Base-by-base conservation (phyloP, 1,140 invertebrate species). In the Coelopa frigida region DNA sequence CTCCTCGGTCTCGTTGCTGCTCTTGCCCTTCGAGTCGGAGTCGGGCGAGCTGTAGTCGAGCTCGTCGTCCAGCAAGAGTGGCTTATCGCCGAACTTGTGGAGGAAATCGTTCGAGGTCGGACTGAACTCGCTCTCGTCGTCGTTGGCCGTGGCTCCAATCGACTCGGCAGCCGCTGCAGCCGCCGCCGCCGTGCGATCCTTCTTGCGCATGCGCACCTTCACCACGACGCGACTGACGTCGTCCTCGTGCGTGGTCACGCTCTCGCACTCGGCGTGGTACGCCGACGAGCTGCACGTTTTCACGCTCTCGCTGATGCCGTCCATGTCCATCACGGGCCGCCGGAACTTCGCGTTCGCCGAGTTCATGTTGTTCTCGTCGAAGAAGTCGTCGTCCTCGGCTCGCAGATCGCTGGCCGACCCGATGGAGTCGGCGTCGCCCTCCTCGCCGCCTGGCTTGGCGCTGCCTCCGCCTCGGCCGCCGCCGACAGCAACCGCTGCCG, bases 21-120 rank as follows among this genome's bases (percentile, higher is more conserved):
- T 65, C 24, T 41, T 44, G 53, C 48, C 33, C n/a, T 45, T 45
- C 8, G 44, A 43, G 26, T 43, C 41, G 12, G 61, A 68, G 3
- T 69, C 60, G 20, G 70, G 71, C n/a, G 70, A 73, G 23, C 82
- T 81, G 2, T 80, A 80, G 48, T 84, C 82, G 4, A 88, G 62
- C 58, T 89, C 85, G 62, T 89, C 85, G 53, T 91, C 86, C 22
- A 86, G 72, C 2, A 90, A 61, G 8, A 91, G 61, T 2, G 87
- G 87, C 51, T 80, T 78, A 48, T 87, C 84, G 2, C 86, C 86
- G 54, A 88, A 87, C 45, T 84, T 80, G 68, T 89, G 85, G 31
- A 75, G 44, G 33, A 75, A 56, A 58, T 79, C 77, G 48, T 71
- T 70, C 32, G 61, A 68, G 2, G 57, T 58, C 21, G 65, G 65